Percentiles rank a stretch among this genome's conserved stretches.
Conservation (phyloP, 2,113 vertebrate species). For the Alces alces region DNA sequence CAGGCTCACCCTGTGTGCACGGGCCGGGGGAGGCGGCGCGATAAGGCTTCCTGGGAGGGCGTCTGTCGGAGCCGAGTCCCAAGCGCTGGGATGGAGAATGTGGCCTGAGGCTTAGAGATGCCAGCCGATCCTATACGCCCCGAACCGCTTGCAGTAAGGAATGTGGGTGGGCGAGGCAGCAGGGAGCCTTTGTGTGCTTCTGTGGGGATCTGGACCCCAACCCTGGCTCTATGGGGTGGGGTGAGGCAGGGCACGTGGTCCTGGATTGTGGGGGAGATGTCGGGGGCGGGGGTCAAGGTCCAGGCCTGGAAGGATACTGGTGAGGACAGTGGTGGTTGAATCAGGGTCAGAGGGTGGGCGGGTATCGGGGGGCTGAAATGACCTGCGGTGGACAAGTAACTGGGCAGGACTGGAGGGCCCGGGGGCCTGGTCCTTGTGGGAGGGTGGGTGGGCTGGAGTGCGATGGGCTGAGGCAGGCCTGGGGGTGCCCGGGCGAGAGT, state of each 20-base stretch:
- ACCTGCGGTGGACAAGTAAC: neutral
- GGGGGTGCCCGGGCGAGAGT: too few species aligned
- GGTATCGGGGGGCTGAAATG: neutral
- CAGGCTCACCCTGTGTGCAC: neutral
- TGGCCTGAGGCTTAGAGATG: neutral
- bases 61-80: accelerated
- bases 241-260: neutral
- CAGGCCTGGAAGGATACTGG: neutral
- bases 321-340: neutral
- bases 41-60: neutral
- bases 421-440: neutral
- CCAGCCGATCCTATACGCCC: neutral
- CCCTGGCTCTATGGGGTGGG: neutral
- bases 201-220: neutral
- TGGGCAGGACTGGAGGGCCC: neutral
- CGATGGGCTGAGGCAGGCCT: neutral
- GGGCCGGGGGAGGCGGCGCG: accelerated
- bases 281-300: neutral
- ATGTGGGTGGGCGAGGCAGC: neutral
- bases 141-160: neutral
- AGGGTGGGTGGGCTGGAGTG: neutral
- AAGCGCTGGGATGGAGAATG: neutral
- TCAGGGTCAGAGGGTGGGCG: neutral
- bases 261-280: neutral
- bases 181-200: neutral